Percentiles rank a stretch among this genome's conserved stretches.
These are phyloP conservation scores for Venturia canescens DNA, from an alignment of 1,140 invertebrate species.

Conservation along the genomic window DNA sequence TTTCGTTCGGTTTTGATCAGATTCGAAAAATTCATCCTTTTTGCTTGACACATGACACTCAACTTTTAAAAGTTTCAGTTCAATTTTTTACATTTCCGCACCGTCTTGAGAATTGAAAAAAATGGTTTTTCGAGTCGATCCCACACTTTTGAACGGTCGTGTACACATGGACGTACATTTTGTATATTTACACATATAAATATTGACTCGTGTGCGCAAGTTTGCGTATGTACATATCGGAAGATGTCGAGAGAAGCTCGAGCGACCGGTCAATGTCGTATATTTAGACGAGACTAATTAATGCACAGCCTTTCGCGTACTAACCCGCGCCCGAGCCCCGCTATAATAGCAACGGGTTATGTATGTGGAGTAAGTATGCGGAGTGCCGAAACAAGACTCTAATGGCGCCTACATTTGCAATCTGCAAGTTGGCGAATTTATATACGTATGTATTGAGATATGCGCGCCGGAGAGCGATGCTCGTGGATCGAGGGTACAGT, in stretches of 20 bases:
- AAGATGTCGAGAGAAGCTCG: neutral
- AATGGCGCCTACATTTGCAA: constrained; percentile 41
- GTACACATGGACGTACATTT: no score
- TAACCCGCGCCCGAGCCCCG: neutral
- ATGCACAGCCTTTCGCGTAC: constrained; percentile 34
- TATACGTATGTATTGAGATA: neutral
- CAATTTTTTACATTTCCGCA: no score
- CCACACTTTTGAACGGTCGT: no score
- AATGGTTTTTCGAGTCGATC: no score
- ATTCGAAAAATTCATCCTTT: no score
- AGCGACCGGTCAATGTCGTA: constrained; percentile 38
- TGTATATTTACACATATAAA: no score
- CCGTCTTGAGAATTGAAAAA: no score
- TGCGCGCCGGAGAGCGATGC: neutral
- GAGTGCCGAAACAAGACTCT: constrained; percentile 28
- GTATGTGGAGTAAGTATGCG: constrained; percentile 14
- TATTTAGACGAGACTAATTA: constrained; percentile 44
- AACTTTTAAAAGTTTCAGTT: no score
- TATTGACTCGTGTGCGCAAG: no score
- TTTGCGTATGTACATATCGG: no score
- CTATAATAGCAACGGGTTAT: constrained; percentile 1
- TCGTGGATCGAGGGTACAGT: neutral
- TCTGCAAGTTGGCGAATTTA: neutral
- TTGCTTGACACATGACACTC: no score
- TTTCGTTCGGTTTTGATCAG: no score